Evolutionary conservation across 2,113 vertebrate species (phyloP).

Genomic region (Mohoua ochrocephala): DNA sequence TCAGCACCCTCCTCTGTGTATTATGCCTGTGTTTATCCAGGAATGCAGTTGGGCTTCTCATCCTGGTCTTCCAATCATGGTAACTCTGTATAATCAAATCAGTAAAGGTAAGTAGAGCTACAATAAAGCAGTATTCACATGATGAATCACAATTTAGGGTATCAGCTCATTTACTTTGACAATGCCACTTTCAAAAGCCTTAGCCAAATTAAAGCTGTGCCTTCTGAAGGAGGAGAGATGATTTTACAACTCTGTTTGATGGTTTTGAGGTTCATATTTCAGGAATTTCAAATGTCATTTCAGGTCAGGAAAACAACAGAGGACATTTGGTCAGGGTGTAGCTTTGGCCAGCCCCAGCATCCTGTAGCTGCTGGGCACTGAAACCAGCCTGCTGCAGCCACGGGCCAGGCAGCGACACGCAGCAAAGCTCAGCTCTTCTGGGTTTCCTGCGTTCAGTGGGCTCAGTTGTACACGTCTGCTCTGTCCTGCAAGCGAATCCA

Average conservation of each 20-base stretch:
- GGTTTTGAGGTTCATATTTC: not conserved
- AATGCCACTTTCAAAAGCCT: not conserved
- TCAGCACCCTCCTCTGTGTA: not conserved
- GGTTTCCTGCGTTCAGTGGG: not conserved
- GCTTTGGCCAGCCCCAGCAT: not conserved
- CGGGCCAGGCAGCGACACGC: rapidly evolving
- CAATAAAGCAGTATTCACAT: not conserved
- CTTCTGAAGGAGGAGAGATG: not conserved
- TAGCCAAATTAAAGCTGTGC: not conserved
- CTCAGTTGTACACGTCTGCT: not conserved
- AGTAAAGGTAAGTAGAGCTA: not conserved
- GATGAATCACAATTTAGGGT: not conserved
- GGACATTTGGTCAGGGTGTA: not conserved
- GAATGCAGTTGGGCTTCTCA: not conserved
- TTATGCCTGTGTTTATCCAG: not conserved
- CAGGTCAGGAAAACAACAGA: not conserved
- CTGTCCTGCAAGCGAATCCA: not conserved
- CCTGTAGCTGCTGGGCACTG: not conserved
- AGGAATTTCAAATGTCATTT: not conserved
- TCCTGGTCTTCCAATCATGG: not conserved
- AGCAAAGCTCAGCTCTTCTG: not conserved
- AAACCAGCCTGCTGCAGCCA: not conserved
- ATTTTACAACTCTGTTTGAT: not conserved
- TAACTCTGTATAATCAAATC: not conserved
- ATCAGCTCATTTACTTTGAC: not conserved